Conservation (phyloP, 2,113 vertebrate genomes). For the Eretmochelys imbricata region DNA sequence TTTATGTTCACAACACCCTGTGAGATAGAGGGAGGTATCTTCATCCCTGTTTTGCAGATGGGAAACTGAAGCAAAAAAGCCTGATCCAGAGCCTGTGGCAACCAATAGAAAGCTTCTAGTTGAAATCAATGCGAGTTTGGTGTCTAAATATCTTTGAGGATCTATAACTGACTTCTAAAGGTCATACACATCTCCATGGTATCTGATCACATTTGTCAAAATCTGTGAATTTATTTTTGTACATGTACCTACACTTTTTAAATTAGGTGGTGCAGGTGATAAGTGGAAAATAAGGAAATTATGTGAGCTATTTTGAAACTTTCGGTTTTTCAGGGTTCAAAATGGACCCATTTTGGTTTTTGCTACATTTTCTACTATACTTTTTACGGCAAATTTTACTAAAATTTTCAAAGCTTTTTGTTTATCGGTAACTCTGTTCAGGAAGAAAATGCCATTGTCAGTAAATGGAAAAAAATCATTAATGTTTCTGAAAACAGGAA, state of each 20-base stretch:
- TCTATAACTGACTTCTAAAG: background rate
- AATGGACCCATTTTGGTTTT: background rate
- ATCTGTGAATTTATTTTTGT: background rate
- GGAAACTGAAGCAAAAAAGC: background rate
- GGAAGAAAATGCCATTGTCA: background rate
- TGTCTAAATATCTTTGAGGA: background rate
- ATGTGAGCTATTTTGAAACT: background rate
- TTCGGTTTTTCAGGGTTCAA: background rate
- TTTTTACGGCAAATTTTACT: background rate
- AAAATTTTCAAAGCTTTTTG: background rate
- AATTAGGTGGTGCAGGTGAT: background rate
- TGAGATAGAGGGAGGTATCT: background rate
- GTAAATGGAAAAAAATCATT: background rate
- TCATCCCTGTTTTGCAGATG: fast-evolving
- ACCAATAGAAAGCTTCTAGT: too few species aligned
- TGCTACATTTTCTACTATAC: background rate
- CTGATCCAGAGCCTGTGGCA: background rate
- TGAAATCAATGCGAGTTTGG: background rate
- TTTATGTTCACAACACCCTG: fast-evolving
- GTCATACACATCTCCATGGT: fast-evolving
- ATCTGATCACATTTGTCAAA: background rate
- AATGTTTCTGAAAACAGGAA: background rate
- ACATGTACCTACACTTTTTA: background rate
- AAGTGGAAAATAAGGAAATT: background rate
- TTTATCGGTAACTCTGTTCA: background rate